Conservation (phyloP, 2,797 vertebrate genomes). For the Darevskia mixta region DNA sequence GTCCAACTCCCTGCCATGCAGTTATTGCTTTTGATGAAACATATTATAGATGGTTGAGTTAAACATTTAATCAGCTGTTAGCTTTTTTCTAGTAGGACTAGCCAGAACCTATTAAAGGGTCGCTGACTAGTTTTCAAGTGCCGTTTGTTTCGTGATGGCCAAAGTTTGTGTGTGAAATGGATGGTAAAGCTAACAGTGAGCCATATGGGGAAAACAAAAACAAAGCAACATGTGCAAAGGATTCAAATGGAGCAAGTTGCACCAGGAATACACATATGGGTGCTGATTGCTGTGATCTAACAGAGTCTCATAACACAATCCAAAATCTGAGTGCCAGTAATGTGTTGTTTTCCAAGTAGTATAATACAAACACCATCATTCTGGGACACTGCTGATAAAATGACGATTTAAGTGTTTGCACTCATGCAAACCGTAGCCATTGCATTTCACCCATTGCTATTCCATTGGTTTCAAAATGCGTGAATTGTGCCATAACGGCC, state of each 20-base stretch:
- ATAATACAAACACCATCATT: neutral
- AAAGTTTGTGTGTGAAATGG: neutral
- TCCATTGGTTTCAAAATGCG: neutral
- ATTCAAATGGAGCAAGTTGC: conserved; percentile 2
- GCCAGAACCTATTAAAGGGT: neutral
- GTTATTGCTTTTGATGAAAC: neutral
- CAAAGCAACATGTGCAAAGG: neutral
- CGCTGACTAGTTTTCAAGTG: neutral
- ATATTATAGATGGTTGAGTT: neutral
- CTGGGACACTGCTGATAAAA: neutral
- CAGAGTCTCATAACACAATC: neutral
- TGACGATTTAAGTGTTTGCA: neutral
- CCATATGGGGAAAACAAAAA: neutral
- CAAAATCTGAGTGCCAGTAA: neutral
- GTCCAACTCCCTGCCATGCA: too few species aligned
- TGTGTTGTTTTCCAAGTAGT: neutral
- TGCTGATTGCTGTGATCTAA: conserved; percentile 7
- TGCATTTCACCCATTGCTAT: neutral
- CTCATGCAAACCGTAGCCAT: neutral
- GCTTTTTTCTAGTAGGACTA: neutral
- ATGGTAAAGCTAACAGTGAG: neutral
- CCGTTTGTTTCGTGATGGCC: neutral
- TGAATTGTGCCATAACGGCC: neutral
- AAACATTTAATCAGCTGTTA: neutral
- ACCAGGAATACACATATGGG: conserved; percentile 1